Evolutionary conservation across 2,113 vertebrate genomes (phyloP).

Genomic region (Melanostigma gelatinosum): DNA sequence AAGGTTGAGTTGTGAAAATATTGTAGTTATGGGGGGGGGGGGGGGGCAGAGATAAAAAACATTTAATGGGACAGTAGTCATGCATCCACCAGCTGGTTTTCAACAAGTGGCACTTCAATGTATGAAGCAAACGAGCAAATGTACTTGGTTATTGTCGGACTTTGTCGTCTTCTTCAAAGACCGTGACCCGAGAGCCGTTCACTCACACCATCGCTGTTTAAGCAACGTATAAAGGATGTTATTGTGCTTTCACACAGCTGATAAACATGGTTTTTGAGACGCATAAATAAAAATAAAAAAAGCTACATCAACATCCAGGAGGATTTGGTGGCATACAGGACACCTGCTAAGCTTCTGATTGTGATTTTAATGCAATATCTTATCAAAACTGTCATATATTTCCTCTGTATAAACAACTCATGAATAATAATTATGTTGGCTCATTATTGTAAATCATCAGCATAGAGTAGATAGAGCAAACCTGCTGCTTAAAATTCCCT

Average conservation of each 20-base stretch:
- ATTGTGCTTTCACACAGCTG: constrained; percentile 78
- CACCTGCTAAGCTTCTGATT: constrained; percentile 78
- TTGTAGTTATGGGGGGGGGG: constrained; percentile 21
- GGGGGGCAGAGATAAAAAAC: constrained; percentile 46
- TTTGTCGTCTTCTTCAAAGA: constrained; percentile 16
- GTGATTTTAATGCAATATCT: constrained; percentile 80
- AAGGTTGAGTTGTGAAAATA: constrained; percentile 62
- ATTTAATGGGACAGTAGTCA: constrained; percentile 77
- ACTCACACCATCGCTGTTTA: constrained; percentile 47
- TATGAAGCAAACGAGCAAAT: constrained; percentile 55
- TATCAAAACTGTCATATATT: constrained; percentile 80
- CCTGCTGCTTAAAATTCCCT: constrained; percentile 86
- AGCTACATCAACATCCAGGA: constrained; percentile 75
- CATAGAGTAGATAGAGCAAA: constrained; percentile 85
- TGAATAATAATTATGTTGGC: constrained; percentile 78
- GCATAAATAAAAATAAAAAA: constrained; percentile 55
- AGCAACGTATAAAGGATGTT: constrained; percentile 62
- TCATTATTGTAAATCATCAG: constrained; percentile 83
- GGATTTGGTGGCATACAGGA: constrained; percentile 70
- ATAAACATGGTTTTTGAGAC: constrained; percentile 59
- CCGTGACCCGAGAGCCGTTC: constrained; percentile 54
- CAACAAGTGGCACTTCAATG: constrained; percentile 51
- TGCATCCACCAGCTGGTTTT: constrained; percentile 72
- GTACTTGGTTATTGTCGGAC: constrained; percentile 45
- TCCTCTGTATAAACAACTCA: constrained; percentile 82